Evolutionary conservation across 2,113 vertebrate species (phyloP).

Genomic region (Syngnathus scovelli): DNA sequence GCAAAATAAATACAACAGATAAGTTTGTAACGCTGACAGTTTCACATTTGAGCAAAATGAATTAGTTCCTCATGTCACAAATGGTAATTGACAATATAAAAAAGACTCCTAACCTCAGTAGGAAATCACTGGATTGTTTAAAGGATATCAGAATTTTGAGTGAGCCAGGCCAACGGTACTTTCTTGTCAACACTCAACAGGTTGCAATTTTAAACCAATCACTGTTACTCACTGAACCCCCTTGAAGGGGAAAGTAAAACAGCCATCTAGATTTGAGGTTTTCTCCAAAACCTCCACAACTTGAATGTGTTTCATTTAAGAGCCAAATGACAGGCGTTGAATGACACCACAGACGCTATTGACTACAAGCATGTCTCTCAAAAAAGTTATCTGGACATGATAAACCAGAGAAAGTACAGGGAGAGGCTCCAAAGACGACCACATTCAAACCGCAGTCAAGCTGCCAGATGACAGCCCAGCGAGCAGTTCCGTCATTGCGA

Average conservation of each 20-base stretch:
- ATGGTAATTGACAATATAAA: too few relatives aligned
- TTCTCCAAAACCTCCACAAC: background rate
- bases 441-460: conserved; percentile 48
- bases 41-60: too few relatives aligned
- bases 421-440: conserved; percentile 35
- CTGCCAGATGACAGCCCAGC: conserved; percentile 42
- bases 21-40: too few relatives aligned
- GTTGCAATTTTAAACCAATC: background rate
- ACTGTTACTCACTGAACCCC: background rate
- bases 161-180: background rate
- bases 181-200: background rate
- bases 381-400: conserved; percentile 1
- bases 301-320: background rate
- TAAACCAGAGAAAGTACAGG: background rate
- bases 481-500: conserved; percentile 46
- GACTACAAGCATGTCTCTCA: conserved; percentile 12
- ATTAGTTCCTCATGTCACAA: too few relatives aligned
- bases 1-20: background rate
- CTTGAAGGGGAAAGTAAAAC: background rate
- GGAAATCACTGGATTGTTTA: too few relatives aligned
- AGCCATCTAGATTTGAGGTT: background rate
- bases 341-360: background rate
- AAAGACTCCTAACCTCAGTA: too few relatives aligned
- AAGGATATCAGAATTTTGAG: background rate
- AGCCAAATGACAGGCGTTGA: background rate